A percentile compares a stretch with the other conserved stretches of the same genome.
Conservation (phyloP, 2,113 vertebrate species). For the Ranitomeya imitator region DNA sequence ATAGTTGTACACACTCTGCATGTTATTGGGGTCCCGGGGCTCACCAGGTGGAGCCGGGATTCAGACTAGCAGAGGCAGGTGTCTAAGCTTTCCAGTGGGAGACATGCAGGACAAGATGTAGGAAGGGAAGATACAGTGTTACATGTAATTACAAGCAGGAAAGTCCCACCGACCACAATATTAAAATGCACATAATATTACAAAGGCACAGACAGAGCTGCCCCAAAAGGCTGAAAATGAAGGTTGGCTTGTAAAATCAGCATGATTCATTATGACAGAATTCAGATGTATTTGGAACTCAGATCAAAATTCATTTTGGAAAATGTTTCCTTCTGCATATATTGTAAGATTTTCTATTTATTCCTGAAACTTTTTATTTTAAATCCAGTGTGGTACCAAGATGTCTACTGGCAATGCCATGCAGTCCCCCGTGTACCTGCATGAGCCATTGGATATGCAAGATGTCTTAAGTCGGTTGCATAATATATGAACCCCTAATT, state of each 20-base stretch:
- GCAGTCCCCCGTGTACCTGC: too few species aligned
- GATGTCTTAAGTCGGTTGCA: too few species aligned
- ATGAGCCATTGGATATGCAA: too few species aligned
- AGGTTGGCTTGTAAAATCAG: neutral
- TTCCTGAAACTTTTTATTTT: neutral
- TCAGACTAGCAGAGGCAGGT: conserved; percentile 17
- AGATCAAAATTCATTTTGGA: neutral
- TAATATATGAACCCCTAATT: too few species aligned
- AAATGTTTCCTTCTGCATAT: neutral
- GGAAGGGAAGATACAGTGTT: conserved; percentile 4
- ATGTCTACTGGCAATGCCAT: too few species aligned
- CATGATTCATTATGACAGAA: neutral
- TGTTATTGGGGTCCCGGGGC: conserved; percentile 47
- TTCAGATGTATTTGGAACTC: neutral
- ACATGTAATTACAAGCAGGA: conserved; percentile 21
- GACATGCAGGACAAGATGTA: conserved; percentile 6
- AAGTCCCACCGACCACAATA: neutral
- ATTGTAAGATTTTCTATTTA: too few species aligned
- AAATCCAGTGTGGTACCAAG: neutral
- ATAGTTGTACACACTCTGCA: conserved; percentile 17
- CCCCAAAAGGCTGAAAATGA: neutral
- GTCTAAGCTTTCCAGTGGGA: conserved; percentile 24
- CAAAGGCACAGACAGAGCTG: neutral
- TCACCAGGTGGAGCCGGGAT: conserved; percentile 45
- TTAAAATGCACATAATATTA: neutral